These are phyloP conservation scores for Volucella zonaria DNA, from an alignment of 2,888 invertebrate species.

Conservation along the genomic window DNA sequence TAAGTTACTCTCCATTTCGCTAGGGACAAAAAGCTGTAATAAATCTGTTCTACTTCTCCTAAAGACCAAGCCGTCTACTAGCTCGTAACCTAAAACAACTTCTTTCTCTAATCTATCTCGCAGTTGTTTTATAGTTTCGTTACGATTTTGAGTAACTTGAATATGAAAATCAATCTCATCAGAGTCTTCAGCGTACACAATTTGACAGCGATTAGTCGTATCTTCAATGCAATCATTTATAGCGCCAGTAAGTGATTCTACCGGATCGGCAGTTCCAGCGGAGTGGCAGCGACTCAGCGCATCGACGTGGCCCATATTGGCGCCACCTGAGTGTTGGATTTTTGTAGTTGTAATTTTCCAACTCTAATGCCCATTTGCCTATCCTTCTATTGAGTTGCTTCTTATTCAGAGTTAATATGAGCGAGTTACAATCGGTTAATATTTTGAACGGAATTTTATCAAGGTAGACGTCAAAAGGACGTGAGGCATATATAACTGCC, in stretches of 20 bases:
- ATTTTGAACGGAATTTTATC: too few species aligned
- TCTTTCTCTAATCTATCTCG: conserved; percentile 13
- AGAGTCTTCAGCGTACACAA: conserved; percentile 18
- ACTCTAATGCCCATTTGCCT: conserved; percentile 76
- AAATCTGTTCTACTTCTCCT: conserved; percentile 1
- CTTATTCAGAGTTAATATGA: conserved; percentile 75
- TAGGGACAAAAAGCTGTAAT: conserved; percentile 30
- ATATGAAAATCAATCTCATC: conserved; percentile 34
- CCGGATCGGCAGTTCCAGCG: conserved; percentile 18
- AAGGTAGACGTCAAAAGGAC: too few species aligned
- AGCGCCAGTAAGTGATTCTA: background rate
- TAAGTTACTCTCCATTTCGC: conserved; percentile 36
- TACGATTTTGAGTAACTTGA: conserved; percentile 26
- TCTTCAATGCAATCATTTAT: background rate
- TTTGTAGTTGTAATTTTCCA: conserved; percentile 50
- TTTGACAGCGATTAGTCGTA: background rate
- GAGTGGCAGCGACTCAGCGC: too few species aligned
- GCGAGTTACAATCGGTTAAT: conserved; percentile 76
- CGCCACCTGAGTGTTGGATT: conserved; percentile 38
- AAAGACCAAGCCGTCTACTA: conserved; percentile 29
- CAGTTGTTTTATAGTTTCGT: conserved; percentile 9
- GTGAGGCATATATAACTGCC: too few species aligned
- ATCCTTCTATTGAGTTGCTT: conserved; percentile 74
- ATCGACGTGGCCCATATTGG: too few species aligned
- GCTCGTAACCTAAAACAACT: conserved; percentile 1